Base-by-base conservation (phyloP, 2,113 vertebrate species). In the Chascanopsetta lugubris region DNA sequence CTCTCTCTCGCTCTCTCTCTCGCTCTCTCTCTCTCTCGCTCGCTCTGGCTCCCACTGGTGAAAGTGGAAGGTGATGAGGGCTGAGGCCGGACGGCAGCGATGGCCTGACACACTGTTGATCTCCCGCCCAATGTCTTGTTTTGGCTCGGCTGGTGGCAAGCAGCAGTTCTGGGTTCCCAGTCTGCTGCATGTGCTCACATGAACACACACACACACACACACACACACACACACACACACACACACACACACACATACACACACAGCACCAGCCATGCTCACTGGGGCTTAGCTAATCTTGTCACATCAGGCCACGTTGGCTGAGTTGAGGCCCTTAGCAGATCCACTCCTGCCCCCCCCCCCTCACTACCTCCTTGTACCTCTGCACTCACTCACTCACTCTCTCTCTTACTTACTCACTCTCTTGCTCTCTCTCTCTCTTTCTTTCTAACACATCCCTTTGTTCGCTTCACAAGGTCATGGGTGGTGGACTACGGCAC, bases 261-360 rank as follows among this genome's bases (percentile, higher is more conserved):
- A 42, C 64, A 34, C 72, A 85, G 80, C 81, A 93, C 89, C 88
- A 90, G 85, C 74, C 80, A 76, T 92, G 90, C 81, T 93, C 91
- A 92, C 80, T 79, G 83, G 87, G 85, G 90, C 90, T 91, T 90
- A 84, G 90, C 89, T 93, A 93, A 92, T 93, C 89, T 79, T 92
- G 91, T 93, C 92, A 91, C 90, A 91, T 91, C 85, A 87, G 82
- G 78, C 90, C 75, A 85, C 70, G 58, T 81, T 77, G 77, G 75
- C 75, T 88, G 76, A 83, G 70, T 86, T 90, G 91, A 91, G 87
- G 85, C 68, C 78, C 81, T 86, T 85, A 84, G 56, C 70, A 79
- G 78, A 49, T n/a, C 2, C 27, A 36, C 50, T 58, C 50, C 12
- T 18, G 9, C 27, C 27, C 29, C 48, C 45, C 29, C 43, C 24